A percentile compares a stretch with the other conserved stretches of the same genome.
Evolutionary conservation across 2,113 vertebrate genomes (phyloP).

Genomic region (Trachemys scripta): DNA sequence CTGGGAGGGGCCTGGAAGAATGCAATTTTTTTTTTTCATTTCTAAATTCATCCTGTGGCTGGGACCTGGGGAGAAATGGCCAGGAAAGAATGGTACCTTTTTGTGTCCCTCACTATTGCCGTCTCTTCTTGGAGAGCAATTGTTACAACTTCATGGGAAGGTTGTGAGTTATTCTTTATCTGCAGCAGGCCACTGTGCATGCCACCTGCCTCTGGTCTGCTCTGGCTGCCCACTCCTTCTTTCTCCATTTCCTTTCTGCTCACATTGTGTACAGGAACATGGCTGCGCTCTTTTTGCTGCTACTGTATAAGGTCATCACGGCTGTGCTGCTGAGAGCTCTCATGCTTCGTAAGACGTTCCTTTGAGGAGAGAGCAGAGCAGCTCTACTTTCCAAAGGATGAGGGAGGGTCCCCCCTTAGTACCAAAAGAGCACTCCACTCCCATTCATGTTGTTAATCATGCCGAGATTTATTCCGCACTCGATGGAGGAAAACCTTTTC

Average conservation of each 20-base stretch:
- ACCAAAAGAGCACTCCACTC: background rate
- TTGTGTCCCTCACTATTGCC: background rate
- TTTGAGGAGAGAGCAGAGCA: background rate
- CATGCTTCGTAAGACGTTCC: background rate
- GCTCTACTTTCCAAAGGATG: fast-evolving
- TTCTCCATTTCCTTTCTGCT: background rate
- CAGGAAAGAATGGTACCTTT: background rate
- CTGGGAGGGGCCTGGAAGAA: background rate
- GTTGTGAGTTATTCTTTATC: background rate
- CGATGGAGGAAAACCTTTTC: background rate
- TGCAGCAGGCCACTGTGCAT: background rate
- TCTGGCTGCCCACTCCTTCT: background rate
- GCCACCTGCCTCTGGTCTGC: background rate
- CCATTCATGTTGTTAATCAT: fast-evolving
- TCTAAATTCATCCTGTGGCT: background rate
- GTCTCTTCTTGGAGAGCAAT: background rate
- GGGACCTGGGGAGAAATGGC: background rate
- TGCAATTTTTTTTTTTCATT: background rate
- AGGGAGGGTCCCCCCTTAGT: background rate
- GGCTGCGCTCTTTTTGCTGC: background rate
- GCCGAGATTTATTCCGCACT: background rate
- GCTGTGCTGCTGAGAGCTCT: background rate
- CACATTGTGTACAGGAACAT: background rate
- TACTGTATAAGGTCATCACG: background rate
- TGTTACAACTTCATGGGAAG: fast-evolving